phyloP scores from a whole-genome alignment of 92 coral and sea anemone genomes.

The Actinernus sp. region DNA sequence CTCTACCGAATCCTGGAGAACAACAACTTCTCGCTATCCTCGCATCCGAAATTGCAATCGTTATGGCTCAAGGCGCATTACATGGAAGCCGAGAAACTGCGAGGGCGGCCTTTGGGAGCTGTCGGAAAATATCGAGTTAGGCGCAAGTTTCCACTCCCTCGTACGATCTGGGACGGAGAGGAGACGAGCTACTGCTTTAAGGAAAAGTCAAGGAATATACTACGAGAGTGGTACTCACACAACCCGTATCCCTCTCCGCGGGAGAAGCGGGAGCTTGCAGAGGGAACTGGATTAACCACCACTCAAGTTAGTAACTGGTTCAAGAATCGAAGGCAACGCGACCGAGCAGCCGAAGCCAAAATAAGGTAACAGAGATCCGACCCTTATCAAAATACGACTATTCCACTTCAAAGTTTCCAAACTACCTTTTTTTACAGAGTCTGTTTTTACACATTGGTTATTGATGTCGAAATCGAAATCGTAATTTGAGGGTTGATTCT shows the following conservation, averaged over 20 bases:
- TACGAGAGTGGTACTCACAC: conserved; percentile 99
- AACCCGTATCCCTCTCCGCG: conserved; percentile 99
- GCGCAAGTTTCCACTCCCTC: conserved; percentile 99
- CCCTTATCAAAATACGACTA: background rate
- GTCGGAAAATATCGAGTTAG: conserved; percentile 99
- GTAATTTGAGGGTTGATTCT: conserved; percentile 46
- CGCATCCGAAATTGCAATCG: conserved; percentile 99
- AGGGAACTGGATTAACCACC: conserved; percentile 97
- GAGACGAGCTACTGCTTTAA: conserved; percentile 99
- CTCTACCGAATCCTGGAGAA: conserved; percentile 97
- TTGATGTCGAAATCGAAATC: background rate
- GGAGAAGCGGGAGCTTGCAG: conserved; percentile 98
- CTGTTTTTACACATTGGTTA: background rate
- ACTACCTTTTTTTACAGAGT: background rate
- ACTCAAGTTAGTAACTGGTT: conserved; percentile 99
- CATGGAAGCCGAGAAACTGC: conserved; percentile 98
- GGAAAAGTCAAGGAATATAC: conserved; percentile 97
- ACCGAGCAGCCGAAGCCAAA: conserved; percentile 99
- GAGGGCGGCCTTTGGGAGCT: conserved; percentile 99
- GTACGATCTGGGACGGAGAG: conserved; percentile 99
- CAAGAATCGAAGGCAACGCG: conserved; percentile 98
- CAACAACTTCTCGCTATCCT: conserved; percentile 90
- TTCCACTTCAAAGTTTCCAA: background rate
- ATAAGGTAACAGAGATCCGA: conserved; percentile 72
- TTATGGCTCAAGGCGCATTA: conserved; percentile 99